Percentiles rank a stretch among this genome's conserved stretches.
Conservation (phyloP, 2,113 vertebrate genomes). For the Gallinago jamesoni region DNA sequence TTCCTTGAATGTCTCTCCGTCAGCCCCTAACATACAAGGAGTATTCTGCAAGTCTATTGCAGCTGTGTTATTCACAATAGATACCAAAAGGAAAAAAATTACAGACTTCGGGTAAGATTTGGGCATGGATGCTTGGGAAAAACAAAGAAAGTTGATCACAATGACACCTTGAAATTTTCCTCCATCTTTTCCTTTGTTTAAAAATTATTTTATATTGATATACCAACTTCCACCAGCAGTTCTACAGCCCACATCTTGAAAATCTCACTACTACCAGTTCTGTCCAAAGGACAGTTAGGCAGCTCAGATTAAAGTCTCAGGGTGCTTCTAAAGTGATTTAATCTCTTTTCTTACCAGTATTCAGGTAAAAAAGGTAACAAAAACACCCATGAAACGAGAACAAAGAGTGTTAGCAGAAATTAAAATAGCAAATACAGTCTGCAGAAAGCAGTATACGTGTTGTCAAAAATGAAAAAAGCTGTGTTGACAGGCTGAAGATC, state of each 20-base stretch:
- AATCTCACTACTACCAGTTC: neutral
- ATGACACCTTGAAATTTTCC: neutral
- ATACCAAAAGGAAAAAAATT: neutral
- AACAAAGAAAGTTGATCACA: neutral
- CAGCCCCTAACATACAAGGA: neutral
- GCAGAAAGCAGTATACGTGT: neutral
- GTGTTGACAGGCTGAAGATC: neutral
- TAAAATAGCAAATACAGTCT: neutral
- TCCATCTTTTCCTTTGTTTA: neutral
- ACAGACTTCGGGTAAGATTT: neutral
- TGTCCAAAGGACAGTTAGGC: neutral
- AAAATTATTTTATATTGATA: neutral
- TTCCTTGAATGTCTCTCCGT: neutral
- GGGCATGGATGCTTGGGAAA: neutral
- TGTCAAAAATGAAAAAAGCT: neutral
- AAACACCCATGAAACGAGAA: neutral
- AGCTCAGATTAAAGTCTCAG: neutral
- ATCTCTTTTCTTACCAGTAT: neutral
- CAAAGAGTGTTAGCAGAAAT: neutral
- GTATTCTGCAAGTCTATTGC: neutral
- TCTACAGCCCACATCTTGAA: neutral
- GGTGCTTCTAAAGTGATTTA: neutral
- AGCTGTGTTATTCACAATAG: neutral
- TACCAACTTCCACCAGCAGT: neutral
- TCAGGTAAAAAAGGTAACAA: neutral